Base-by-base conservation (phyloP, 2,797 vertebrate species). In the Chloroceryle amazona region DNA sequence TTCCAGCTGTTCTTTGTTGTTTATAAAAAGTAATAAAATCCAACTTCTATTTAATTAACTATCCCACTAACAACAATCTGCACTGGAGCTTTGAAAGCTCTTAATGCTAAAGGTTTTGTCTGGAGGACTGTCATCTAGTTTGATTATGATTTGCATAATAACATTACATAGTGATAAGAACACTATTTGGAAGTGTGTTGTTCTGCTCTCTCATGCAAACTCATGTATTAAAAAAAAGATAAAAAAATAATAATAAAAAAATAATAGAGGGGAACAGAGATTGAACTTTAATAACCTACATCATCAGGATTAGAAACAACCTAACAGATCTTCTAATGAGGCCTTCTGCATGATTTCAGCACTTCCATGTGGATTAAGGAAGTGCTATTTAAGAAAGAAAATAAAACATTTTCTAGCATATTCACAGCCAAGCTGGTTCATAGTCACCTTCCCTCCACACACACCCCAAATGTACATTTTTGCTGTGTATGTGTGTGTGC, bases 131-230 rank as follows among this genome's bases (percentile, higher is more conserved):
- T 93, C 78, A 80, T 90, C 60, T 57, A 37, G n/a, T 73, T 90
- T 86, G 90, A 84, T 86, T 93, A 93, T 66, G 58, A 35, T 79
- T 91, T 94, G 70, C 90, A 86, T 86, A 84, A 93, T 61, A 92
- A 68, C 35, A 65, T 41, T 65, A 25, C 66, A 23, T 9, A 52
- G 44, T 71, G 51, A 95, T 81, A 85, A 93, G 63, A 71, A 80
- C 54, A 28, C 33, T 49, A n/a, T 65, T 73, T 89, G 33, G 33
- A 89, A 63, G 29, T 60, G 55, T 1, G 2, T 67, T 91, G 51
- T 55, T 79, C 60, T 72, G 55, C 42, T 66, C 62, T 80, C 17
- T 89, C 19, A 41, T 58, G 60, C 17, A 70, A 93, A 84, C 9
- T 82, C 9, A 8, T 22, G 13, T 75, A 49, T 57, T 31, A 25